Evolutionary conservation across 23 tunicate species (phyloP), one percentile per base, ranked within the genome.

Genomic region (Ascidia mentula): DNA sequence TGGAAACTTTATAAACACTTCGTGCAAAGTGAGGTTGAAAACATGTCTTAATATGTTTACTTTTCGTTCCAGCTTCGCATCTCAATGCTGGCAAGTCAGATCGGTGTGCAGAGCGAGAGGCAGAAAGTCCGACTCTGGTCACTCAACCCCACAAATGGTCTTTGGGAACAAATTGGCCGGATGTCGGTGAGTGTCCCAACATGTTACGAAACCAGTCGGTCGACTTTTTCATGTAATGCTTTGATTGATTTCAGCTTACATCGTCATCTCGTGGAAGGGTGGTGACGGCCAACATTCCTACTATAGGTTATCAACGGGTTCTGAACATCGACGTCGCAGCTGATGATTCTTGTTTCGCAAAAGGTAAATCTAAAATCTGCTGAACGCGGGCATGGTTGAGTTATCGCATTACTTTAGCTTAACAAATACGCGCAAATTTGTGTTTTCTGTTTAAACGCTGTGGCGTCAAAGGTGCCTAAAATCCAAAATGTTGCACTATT

Each of bases 321-420:
- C 30, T 82, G 13, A 89, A 89, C 45, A 30, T 89, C 0, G 94
- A 89, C 73, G 94, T 89, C 15, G 84, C 84, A 1, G 80, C 87
- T 36, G 45, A 72, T 37, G 60, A 79, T 18, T 59, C 82, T 70
- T 89, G 94, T 80, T 89, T 28, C 42, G 77, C 86, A 8, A 89
- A 89, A 89, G 94, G 94, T 53, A 53, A 53, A 53, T 5, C 13
- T 53, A 53, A 26, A 42, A 42, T 9, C 53, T 9, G n/a, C n/a
- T n/a, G n/a, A n/a, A n/a, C n/a, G n/a, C n/a, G n/a, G n/a, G n/a
- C n/a, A n/a, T n/a, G n/a, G n/a, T n/a, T n/a, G n/a, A n/a, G n/a
- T n/a, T n/a, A n/a, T n/a, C n/a, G n/a, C n/a, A n/a, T n/a, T n/a
- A n/a, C n/a, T n/a, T n/a, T n/a, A n/a, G n/a, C n/a, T n/a, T n/a